Conservation (phyloP, 2,797 vertebrate genomes). For the Echeneis naucrates region DNA sequence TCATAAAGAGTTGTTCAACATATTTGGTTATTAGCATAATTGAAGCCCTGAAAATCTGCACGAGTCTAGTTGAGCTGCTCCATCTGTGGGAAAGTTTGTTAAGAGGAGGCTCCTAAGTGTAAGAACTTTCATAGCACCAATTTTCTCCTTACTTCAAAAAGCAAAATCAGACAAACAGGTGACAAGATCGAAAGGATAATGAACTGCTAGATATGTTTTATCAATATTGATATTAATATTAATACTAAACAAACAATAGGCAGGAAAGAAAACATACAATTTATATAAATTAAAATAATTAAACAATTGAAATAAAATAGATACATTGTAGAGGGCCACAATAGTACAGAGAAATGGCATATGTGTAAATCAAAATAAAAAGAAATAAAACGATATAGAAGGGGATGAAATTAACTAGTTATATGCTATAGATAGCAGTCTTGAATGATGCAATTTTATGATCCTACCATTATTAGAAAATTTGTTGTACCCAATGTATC, state of each 20-base stretch:
- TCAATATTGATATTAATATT: too few relatives aligned
- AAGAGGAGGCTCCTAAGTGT: background rate
- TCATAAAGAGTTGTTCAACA: background rate
- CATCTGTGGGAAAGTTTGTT: background rate
- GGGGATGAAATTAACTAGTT: too few relatives aligned
- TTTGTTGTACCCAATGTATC: slow-evolving; percentile 5
- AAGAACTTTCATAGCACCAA: background rate
- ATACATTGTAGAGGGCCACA: too few relatives aligned
- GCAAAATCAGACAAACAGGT: background rate
- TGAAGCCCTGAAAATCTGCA: background rate
- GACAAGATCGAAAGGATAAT: background rate
- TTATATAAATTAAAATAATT: too few relatives aligned
- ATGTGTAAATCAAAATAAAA: too few relatives aligned
- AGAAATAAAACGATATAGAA: too few relatives aligned
- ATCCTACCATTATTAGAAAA: slow-evolving; percentile 1
- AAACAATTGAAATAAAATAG: too few relatives aligned
- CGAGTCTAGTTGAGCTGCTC: background rate
- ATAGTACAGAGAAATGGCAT: too few relatives aligned
- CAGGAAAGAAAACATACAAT: too few relatives aligned
- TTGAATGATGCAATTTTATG: slow-evolving; percentile 11
- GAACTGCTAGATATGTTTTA: too few relatives aligned
- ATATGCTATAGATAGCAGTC: too few relatives aligned
- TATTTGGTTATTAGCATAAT: background rate
- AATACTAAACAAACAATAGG: too few relatives aligned
- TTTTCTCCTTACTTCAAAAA: background rate